phyloP scores from a whole-genome alignment of 1,140 invertebrate genomes.

The Bombus confusus region DNA sequence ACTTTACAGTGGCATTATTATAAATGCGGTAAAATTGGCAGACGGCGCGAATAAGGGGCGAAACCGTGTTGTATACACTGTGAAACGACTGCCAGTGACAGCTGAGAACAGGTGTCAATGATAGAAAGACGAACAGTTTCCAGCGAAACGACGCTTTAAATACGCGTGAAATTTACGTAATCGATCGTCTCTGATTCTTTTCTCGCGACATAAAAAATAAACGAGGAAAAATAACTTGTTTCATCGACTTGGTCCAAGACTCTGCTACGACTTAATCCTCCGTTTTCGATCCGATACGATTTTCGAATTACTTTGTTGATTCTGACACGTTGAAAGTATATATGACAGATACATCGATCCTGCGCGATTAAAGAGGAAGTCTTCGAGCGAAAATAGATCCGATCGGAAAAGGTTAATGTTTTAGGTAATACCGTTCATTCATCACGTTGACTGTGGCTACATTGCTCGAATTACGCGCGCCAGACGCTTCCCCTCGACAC shows the following conservation, averaged over 20 bases:
- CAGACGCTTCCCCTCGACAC: constrained; percentile 5
- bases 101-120: constrained; percentile 64
- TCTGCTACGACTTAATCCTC: neutral
- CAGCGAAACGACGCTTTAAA: constrained; percentile 45
- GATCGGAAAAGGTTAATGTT: neutral
- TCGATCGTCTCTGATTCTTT: neutral
- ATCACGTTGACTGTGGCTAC: neutral
- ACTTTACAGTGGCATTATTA: constrained; percentile 5
- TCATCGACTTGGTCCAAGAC: neutral
- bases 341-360: neutral
- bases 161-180: constrained; percentile 10
- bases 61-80: constrained; percentile 14
- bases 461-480: constrained; percentile 23
- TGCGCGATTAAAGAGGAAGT: no score
- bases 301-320: neutral
- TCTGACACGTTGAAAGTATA: neutral
- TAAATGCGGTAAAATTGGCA: constrained; percentile 55
- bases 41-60: neutral
- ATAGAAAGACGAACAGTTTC: constrained; percentile 46
- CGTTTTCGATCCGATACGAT: neutral
- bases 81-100: constrained; percentile 40
- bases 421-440: neutral
- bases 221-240: neutral
- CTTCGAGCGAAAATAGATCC: neutral
- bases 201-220: neutral